Base-by-base conservation (phyloP, 2,888 invertebrate genomes). In the Micoletzkya japonica region DNA sequence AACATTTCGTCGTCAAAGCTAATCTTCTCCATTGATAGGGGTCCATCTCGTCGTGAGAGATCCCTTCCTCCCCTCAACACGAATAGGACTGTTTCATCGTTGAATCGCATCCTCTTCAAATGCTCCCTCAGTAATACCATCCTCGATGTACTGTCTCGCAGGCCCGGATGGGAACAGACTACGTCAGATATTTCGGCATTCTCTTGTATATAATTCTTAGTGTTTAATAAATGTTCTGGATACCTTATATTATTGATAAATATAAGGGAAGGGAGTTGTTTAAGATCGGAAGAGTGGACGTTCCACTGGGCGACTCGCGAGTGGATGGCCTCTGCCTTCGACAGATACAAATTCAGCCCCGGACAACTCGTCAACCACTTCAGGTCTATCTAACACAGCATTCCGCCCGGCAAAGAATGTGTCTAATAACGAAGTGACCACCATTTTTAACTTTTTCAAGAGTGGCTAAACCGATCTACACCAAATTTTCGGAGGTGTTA, bases 271-370 rank as follows among this genome's bases (percentile, higher is more conserved):
- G 20, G 20, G 34, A 28, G 0, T 39, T 20, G n/a, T 78, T 77
- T 57, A 50, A 82, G 82, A 60, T 87, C 87, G 64, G 87, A 87
- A 49, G 88, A 87, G 59, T 90, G 90, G 90, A 88, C 89, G 71
- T 86, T 90, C 64, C 89, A 88, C 84, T 90, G 90, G 90, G 90
- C 89, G 83, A 90, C 90, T 67, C 86, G 89, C 63, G 87, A 87
- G 73, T 89, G 89, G 85, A 86, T 90, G 72, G 87, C 87, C 81
- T 88, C 85, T 59, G 84, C 86, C 73, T 88, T 87, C 78, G 87
- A 88, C 78, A 83, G 87, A 70, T 86, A 85, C 76, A 87, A 86
- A 78, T 86, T 87, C 73, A 86, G 86, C 73, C 88, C 87, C 75
- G 87, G 87, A 67, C 89, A 90, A 80, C 86, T 87, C 71, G 68